These are phyloP conservation scores for Otis tarda DNA, from an alignment of 2,113 vertebrate genomes.

Conservation along the genomic window DNA sequence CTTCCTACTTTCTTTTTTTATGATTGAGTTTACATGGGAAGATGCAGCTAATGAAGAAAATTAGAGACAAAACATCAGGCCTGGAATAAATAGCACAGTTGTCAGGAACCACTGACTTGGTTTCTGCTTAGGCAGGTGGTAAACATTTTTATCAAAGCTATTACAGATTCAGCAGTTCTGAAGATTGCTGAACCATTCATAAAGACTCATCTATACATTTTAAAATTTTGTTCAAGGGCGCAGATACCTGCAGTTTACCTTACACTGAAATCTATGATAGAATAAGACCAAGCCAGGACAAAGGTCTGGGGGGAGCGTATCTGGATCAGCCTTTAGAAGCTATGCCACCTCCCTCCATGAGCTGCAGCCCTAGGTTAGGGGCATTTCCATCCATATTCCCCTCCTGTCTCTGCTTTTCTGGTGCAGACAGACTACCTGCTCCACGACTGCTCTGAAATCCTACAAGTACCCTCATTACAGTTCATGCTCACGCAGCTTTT, in stretches of 20 bases:
- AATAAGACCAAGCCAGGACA: not conserved
- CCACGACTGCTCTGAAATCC: not conserved
- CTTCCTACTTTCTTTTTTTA: not conserved
- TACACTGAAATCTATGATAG: not conserved
- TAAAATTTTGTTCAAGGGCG: not conserved
- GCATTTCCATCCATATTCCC: not conserved
- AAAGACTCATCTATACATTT: not conserved
- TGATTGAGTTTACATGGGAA: not conserved
- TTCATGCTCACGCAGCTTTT: not conserved
- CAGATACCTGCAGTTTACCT: not conserved
- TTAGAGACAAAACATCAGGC: not conserved
- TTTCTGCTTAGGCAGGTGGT: not conserved
- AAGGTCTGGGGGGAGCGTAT: not conserved
- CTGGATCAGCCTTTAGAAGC: not conserved
- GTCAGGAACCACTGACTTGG: not conserved
- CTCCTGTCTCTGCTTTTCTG: not conserved
- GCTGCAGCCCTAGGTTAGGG: not conserved
- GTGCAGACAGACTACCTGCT: constrained; percentile 3
- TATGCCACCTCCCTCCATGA: not conserved
- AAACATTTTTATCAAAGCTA: not conserved
- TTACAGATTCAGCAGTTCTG: not conserved
- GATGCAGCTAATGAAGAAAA: not conserved
- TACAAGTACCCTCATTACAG: not conserved
- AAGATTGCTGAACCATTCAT: not conserved
- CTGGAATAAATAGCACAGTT: not conserved